A percentile compares a stretch with the other conserved stretches of the same genome.
Evolutionary conservation across 2,113 vertebrate species (phyloP).

Genomic region (Trochalopteron elliotii): DNA sequence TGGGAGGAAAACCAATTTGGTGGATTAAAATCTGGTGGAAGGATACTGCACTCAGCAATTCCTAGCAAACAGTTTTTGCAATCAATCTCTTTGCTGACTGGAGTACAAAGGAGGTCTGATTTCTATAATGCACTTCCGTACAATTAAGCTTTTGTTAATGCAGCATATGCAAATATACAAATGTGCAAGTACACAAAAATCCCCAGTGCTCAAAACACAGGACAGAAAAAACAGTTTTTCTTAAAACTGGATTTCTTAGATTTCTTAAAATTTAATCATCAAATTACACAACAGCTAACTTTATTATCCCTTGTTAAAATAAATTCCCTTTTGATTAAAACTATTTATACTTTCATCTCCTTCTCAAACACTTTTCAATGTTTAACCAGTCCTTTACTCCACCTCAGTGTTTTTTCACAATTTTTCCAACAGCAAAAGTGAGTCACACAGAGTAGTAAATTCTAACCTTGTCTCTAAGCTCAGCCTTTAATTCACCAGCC

Average conservation of each 20-base stretch:
- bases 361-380: background rate
- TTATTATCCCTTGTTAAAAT: background rate
- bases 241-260: background rate
- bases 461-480: background rate
- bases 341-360: background rate
- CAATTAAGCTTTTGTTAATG: fast-evolving
- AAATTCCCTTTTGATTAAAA: background rate
- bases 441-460: background rate
- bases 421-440: background rate
- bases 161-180: background rate
- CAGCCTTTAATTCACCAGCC: background rate
- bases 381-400: background rate
- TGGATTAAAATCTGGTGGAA: background rate
- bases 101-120: background rate
- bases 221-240: background rate
- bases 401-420: background rate
- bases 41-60: background rate
- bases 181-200: background rate
- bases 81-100: background rate
- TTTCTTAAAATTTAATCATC: background rate
- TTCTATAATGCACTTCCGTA: background rate
- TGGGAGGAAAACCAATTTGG: background rate
- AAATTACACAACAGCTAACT: background rate
- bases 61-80: background rate
- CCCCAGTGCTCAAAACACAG: background rate